Evolutionary conservation across 2,797 vertebrate species (phyloP).

Genomic region (Enteromius treurensis): DNA sequence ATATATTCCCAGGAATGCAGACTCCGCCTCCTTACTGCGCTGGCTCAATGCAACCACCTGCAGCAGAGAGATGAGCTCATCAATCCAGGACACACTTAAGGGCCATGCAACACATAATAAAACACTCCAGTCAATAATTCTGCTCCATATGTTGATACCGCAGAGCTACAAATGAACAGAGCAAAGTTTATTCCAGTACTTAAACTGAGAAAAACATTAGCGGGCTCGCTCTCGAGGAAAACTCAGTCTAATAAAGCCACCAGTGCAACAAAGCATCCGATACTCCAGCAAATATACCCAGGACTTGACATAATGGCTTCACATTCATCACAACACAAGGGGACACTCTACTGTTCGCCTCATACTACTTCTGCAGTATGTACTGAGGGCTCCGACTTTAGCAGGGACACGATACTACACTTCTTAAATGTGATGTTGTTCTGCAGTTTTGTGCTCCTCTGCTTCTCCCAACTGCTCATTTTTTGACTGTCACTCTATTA

Average conservation of each 20-base stretch:
- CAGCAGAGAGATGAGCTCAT: constrained; percentile 61
- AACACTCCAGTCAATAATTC: constrained; percentile 32
- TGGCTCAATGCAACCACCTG: constrained; percentile 97
- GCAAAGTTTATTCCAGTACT: constrained; percentile 30
- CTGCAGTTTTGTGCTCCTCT: too few relatives aligned
- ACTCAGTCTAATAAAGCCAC: constrained; percentile 16
- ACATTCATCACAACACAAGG: not conserved
- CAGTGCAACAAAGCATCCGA: constrained; percentile 15
- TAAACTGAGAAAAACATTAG: constrained; percentile 35
- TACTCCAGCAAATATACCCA: not conserved
- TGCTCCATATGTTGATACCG: constrained; percentile 33
- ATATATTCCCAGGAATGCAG: constrained; percentile 94
- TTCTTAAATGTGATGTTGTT: not conserved
- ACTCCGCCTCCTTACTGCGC: constrained; percentile 97
- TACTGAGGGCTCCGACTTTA: too few relatives aligned
- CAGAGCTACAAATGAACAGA: constrained; percentile 24
- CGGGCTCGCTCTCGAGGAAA: constrained; percentile 15
- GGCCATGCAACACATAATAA: constrained; percentile 34
- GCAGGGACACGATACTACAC: too few relatives aligned
- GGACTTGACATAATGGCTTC: not conserved
- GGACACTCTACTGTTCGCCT: not conserved
- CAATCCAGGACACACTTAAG: constrained; percentile 36
- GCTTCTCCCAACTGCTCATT: too few relatives aligned
- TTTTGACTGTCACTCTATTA: too few relatives aligned
- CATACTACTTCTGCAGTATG: not conserved